A percentile compares a stretch with the other conserved stretches of the same genome.
Evolutionary conservation across 2,888 invertebrate species (phyloP).

Genomic region (Hypomecis atomaria): DNA sequence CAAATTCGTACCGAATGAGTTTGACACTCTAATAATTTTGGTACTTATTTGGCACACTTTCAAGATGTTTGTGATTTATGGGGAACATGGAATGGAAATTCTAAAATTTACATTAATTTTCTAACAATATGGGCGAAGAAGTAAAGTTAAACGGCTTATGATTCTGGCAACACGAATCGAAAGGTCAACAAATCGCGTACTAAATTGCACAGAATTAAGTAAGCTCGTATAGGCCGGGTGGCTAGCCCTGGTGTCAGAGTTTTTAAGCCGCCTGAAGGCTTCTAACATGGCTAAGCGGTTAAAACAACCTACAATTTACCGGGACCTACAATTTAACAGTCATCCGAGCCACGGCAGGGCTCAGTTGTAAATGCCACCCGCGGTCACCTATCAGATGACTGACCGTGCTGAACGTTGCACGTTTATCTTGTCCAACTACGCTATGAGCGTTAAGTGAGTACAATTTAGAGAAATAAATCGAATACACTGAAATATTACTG

Average conservation of each 20-base stretch:
- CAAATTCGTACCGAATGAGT: constrained; percentile 23
- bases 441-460: too few relatives aligned
- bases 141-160: background rate
- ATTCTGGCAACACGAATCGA: background rate
- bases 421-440: too few relatives aligned
- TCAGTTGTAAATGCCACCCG: too few relatives aligned
- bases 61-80: constrained; percentile 26
- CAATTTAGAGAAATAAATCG: background rate
- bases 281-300: too few relatives aligned
- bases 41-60: constrained; percentile 20
- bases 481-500: background rate
- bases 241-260: too few relatives aligned
- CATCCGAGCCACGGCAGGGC: too few relatives aligned
- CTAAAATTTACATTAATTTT: constrained; percentile 12
- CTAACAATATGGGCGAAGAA: background rate
- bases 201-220: background rate
- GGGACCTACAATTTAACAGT: too few relatives aligned
- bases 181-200: background rate
- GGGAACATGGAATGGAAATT: constrained; percentile 2
- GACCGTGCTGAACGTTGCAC: too few relatives aligned
- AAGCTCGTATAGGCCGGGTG: too few relatives aligned
- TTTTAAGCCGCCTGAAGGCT: too few relatives aligned
- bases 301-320: too few relatives aligned
- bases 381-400: too few relatives aligned
- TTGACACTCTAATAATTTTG: constrained; percentile 28